Conservation (phyloP, 2,888 invertebrate genomes). For the Nephrotoma guestfalica region DNA sequence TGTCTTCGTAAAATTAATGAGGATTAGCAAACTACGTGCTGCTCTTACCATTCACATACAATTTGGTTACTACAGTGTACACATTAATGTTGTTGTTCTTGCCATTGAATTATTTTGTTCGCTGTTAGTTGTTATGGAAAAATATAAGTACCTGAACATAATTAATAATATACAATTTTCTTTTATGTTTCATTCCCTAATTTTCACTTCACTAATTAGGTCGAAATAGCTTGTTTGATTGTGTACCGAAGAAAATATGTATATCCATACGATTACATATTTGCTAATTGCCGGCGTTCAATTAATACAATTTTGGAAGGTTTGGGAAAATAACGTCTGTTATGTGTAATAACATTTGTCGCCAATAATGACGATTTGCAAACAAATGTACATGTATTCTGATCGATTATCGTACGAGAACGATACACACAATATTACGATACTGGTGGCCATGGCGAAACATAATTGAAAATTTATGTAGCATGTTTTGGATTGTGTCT, state of each 20-base stretch:
- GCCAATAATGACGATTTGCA: too few species aligned
- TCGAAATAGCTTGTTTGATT: background rate
- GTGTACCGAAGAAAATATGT: background rate
- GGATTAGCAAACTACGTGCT: too few species aligned
- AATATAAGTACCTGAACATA: background rate
- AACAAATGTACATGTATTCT: too few species aligned
- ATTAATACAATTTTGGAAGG: too few species aligned
- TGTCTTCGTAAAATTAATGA: too few species aligned
- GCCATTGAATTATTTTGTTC: background rate
- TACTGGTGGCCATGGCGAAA: background rate
- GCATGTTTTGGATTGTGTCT: background rate
- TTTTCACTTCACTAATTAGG: background rate
- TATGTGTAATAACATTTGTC: too few species aligned
- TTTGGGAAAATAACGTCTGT: too few species aligned
- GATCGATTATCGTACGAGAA: background rate
- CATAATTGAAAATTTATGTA: background rate
- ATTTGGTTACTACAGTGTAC: too few species aligned
- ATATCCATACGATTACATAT: background rate
- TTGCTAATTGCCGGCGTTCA: too few species aligned
- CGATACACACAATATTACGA: background rate
- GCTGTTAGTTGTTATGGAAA: background rate
- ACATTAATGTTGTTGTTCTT: background rate
- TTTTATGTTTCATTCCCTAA: background rate
- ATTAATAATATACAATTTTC: background rate
- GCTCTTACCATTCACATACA: too few species aligned